Percentiles rank a stretch among this genome's conserved stretches.
phyloP scores from a whole-genome alignment of 2,797 vertebrate species.

The Aulostomus chinensis region DNA sequence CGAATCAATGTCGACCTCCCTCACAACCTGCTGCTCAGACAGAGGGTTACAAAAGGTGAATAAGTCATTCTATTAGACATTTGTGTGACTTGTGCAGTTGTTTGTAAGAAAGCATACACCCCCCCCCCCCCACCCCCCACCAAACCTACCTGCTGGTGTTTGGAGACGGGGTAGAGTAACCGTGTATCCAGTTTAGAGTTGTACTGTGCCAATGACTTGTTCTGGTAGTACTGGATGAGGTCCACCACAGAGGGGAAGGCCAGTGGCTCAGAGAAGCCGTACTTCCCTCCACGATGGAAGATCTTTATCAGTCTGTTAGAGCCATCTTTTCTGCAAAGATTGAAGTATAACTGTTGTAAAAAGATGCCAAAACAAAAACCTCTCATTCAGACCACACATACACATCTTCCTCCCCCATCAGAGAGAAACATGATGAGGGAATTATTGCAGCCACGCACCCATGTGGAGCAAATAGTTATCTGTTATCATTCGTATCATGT shows the following conservation, averaged over 20 bases:
- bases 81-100: neutral
- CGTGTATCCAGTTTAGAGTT: conserved; percentile 91
- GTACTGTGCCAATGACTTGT: conserved; percentile 90
- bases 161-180: conserved; percentile 90
- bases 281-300: conserved; percentile 86
- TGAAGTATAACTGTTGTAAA: neutral
- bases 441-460: no score
- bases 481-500: no score
- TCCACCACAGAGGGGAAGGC: conserved; percentile 87
- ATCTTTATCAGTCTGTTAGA: conserved; percentile 94
- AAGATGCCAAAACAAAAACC: neutral
- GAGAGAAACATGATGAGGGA: no score
- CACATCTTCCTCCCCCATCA: no score
- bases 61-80: no score
- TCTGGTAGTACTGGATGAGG: conserved; percentile 89
- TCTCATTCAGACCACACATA: neutral
- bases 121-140: neutral
- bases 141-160: conserved; percentile 86
- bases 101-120: neutral
- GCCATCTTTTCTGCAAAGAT: conserved; percentile 86
- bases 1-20: conserved; percentile 89
- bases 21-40: conserved; percentile 78
- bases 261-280: conserved; percentile 91
- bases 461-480: no score
- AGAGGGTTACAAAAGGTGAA: neutral